Base-by-base conservation (phyloP, 2,797 vertebrate genomes). In the Sebastes nivosus region DNA sequence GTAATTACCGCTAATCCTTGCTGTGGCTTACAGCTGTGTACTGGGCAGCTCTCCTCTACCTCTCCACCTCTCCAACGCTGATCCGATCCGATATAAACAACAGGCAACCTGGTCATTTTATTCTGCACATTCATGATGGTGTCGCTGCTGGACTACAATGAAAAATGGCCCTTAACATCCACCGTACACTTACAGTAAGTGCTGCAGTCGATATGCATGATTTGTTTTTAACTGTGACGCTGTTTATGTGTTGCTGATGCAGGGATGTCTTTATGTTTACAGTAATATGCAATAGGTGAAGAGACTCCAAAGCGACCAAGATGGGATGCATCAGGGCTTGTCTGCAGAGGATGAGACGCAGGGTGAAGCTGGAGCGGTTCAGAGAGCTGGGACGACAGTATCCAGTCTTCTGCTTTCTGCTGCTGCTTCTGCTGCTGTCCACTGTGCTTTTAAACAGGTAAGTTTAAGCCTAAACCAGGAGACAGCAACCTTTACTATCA, bases 381-480 rank as follows among this genome's bases (percentile, higher is more conserved):
- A 94, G 97, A 71, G 97, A 98, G 84, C 82, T 94, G 54, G 97
- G 96, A 57, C 96, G 97, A 50, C 98, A 99, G 89, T 99, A 99
- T 80, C 98, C 98, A 2, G 91, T 98, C 2, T 97, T 97, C 87
- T 97, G 97, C 86, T 97, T 96, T 75, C 91, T 96, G 59, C 90
- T 97, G 67, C 85, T 98, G 32, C 71, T 93, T 18, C 88, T 97
- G 61, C 89, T 97, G 61, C 29, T 96, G 78, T 89, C 96, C 80
- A 98, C 98, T 0, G 78, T 99, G 72, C 95, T 99, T n/a, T 86
- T 99, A 30, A 97, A 96, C 93, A 97, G 97, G 98, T 75, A 65
- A 22, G 3, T 46, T 16, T 42, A 42, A 0, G 14, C 14, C 1
- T 42, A 42, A 42, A 42, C 5, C 2, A 42, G 14, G 38, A 0